Conservation (phyloP, 2,888 invertebrate species). For the Autographa pulchrina region DNA sequence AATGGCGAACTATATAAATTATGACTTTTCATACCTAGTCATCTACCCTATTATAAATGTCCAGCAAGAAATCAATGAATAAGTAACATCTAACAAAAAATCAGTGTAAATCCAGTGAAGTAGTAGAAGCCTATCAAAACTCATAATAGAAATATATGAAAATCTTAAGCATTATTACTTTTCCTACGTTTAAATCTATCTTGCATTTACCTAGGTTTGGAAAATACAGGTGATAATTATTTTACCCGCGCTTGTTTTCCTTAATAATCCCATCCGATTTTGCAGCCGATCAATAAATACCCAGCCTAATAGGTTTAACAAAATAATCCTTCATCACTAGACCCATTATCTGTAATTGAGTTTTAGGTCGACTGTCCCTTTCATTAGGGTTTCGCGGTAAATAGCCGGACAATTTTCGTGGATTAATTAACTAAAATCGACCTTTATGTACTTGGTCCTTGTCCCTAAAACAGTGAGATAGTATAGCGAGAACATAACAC, state of each 20-base stretch:
- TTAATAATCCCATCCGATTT: not conserved
- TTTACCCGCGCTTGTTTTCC: not conserved
- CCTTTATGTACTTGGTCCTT: conserved; percentile 2
- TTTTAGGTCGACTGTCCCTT: conserved; percentile 22
- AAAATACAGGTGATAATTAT: not conserved
- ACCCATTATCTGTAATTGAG: conserved; percentile 28
- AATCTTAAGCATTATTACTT: too few species aligned
- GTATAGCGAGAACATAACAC: not conserved
- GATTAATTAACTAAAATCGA: conserved; percentile 25
- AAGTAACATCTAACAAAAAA: too few species aligned
- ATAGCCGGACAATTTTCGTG: conserved; percentile 12
- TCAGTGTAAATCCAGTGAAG: too few species aligned
- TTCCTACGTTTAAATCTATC: too few species aligned
- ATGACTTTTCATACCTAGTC: too few species aligned
- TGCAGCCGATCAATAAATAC: not conserved
- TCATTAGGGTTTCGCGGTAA: conserved; percentile 14
- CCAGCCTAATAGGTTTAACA: conserved; percentile 14
- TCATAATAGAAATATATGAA: too few species aligned
- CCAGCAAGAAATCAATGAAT: too few species aligned
- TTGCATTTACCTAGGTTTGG: too few species aligned
- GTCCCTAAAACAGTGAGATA: conserved; percentile 9
- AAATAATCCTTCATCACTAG: conserved; percentile 1
- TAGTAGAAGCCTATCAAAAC: too few species aligned
- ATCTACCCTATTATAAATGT: too few species aligned
- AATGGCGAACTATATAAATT: too few species aligned